Evolutionary conservation across 2,113 vertebrate genomes (phyloP), one percentile per base, ranked within the genome.

Genomic region (Tympanuchus pallidicinctus): DNA sequence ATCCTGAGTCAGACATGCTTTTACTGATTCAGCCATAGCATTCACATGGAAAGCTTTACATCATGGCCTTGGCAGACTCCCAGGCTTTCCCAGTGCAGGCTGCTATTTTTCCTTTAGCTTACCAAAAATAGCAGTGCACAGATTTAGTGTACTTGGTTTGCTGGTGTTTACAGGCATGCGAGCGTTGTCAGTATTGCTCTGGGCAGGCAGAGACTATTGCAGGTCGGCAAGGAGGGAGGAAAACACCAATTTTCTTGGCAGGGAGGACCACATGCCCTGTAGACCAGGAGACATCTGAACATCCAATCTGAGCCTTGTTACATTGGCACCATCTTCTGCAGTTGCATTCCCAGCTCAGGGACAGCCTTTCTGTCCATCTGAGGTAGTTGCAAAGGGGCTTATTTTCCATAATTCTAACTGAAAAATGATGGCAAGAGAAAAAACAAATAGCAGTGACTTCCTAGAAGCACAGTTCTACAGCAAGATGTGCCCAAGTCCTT

Each of bases 91-190:
- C 96, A 96, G 87, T 73, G 95, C 86, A 95, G 96, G 92, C 95
- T 97, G 96, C 97, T 98, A 94, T 97, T 98, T 98, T 97, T 95
- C 95, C 94, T 97, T 96, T 71, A 95, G 88, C 88, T 97, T 97
- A 95, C 96, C 93, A 96, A 97, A 97, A 98, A 98, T 98, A 98
- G 88, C 96, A 83, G 84, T 84, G 92, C 89, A 91, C 96, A 97
- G 94, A 97, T 97, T 97, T 96, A 96, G 91, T 96, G 89, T 94
- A 94, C 82, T 97, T 97, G 91, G 93, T 96, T 92, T 96, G 85
- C 95, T 89, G 66, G 64, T 96, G 94, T 95, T 98, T 97, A 95
- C 89, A 97, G 96, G 89, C 92, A 7, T 82, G 60, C 72, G 48
- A 90, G 63, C 91, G 59, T 94, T 96, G 92, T 97, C 85, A 82